Evolutionary conservation across 2,797 vertebrate species (phyloP), one percentile per base, ranked within the genome.

Genomic region (Distichodus sexfasciatus): DNA sequence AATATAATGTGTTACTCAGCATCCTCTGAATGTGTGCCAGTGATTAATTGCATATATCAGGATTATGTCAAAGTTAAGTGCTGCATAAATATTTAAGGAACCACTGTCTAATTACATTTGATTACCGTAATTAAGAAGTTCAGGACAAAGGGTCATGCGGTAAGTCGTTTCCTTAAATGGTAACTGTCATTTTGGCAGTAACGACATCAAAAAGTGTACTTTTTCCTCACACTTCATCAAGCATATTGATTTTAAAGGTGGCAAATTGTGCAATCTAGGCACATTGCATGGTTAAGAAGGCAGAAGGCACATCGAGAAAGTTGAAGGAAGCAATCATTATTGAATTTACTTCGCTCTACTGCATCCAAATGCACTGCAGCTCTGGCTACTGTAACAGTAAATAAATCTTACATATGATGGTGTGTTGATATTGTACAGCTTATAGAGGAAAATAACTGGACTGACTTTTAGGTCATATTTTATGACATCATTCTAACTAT

Each of bases 51-150:
- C 69, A 72, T 77, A 71, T 66, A 72, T 75, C 65, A 59, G 76
- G 63, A 79, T 78, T 72, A 77, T 78, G 81, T 72, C 71, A 77
- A 77, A 79, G 77, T 82, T 84, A 85, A 88, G 77, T 75, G 78
- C 67, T 60, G 59, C 71, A 86, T 87, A 61, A 85, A 86, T 88
- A 82, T 86, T 88, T 87, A 64, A 84, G 54, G 70, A 71, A 51
- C 67, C 76, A 77, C 82, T 83, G 82, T 83, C 77, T 88, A 88
- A 87, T 85, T 87, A 82, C 60, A 74, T 79, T 76, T 84, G 81
- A 89, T 88, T 85, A 83, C 74, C 53, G 69, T 81, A 78, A 87
- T 87, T 87, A 87, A 86, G 77, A 83, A 78, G 79, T 85, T 75
- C 85, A 79, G 72, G 63, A 79, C 77, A 69, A 77, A 71, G 77